These are phyloP conservation scores for Neosalanx taihuensis DNA, from an alignment of 2,797 vertebrate species.

Conservation along the genomic window DNA sequence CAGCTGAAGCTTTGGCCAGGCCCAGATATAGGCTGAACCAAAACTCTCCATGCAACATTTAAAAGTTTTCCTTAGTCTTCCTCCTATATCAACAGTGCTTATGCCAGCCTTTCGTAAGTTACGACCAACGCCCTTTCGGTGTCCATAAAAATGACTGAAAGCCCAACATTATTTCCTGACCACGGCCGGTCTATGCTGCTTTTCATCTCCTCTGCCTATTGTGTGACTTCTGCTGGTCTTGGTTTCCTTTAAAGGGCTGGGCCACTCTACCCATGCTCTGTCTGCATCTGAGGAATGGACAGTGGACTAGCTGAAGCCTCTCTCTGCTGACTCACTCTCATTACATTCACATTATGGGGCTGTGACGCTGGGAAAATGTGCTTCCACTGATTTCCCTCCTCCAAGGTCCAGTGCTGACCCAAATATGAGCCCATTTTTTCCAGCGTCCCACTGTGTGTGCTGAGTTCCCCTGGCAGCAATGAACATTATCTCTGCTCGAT, in stretches of 20 bases:
- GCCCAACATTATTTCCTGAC: background rate
- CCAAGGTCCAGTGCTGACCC: slow-evolving; percentile 48
- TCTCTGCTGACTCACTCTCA: slow-evolving; percentile 27
- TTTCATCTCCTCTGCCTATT: background rate
- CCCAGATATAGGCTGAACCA: background rate
- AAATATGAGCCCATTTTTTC: slow-evolving; percentile 50
- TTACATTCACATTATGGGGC: slow-evolving; percentile 9
- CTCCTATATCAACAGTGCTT: background rate
- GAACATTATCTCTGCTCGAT: slow-evolving; percentile 47
- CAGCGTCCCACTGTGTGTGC: slow-evolving; percentile 47
- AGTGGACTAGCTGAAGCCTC: slow-evolving; percentile 3
- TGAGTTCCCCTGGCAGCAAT: slow-evolving; percentile 55
- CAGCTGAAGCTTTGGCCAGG: slow-evolving; percentile 10
- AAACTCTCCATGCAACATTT: background rate
- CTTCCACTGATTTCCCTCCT: slow-evolving; percentile 31
- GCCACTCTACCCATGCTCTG: background rate
- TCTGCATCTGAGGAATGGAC: background rate
- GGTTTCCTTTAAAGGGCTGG: background rate
- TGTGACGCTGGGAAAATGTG: slow-evolving; percentile 36
- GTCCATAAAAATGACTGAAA: background rate
- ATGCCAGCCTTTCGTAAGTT: background rate
- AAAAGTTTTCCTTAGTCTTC: background rate
- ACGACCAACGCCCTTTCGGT: background rate
- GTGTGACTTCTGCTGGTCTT: background rate
- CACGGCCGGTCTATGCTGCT: background rate